Evolutionary conservation across 2,888 invertebrate genomes (phyloP).

Genomic region (Chironomus riparius): DNA sequence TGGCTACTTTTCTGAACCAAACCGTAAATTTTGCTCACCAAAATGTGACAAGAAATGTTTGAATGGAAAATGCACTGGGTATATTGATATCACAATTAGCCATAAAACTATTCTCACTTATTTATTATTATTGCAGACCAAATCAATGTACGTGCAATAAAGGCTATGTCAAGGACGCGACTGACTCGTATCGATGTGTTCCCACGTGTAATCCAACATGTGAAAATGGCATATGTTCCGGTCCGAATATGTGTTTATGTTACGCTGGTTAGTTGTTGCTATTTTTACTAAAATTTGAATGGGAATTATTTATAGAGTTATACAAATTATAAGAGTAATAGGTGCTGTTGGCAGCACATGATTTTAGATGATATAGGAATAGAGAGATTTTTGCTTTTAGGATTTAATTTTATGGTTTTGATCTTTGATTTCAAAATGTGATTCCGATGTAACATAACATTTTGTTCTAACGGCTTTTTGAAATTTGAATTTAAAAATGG

Average conservation of each 20-base stretch:
- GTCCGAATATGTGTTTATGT: slow-evolving; percentile 31
- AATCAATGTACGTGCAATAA: slow-evolving; percentile 17
- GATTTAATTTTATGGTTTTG: too few species aligned
- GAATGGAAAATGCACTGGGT: slow-evolving; percentile 24
- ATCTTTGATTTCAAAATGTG: too few species aligned
- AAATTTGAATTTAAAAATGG: too few species aligned
- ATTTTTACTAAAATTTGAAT: background rate
- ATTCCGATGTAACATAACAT: too few species aligned
- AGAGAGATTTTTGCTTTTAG: too few species aligned
- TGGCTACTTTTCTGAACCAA: slow-evolving; percentile 33
- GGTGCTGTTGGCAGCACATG: too few species aligned
- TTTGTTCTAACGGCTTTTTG: too few species aligned
- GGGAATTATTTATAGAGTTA: background rate
- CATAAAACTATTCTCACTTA: background rate
- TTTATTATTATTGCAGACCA: background rate
- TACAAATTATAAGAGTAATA: too few species aligned
- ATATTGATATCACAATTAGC: slow-evolving; percentile 22
- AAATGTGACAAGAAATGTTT: slow-evolving; percentile 23
- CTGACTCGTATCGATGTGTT: background rate
- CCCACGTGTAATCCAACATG: slow-evolving; percentile 35
- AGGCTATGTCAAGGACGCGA: background rate
- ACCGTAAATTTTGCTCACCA: slow-evolving; percentile 42
- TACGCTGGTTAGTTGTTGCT: background rate
- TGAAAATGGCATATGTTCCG: slow-evolving; percentile 34
- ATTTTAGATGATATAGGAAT: too few species aligned